phyloP scores from a whole-genome alignment of 1,140 invertebrate species.

The Xylocopa sonorina region DNA sequence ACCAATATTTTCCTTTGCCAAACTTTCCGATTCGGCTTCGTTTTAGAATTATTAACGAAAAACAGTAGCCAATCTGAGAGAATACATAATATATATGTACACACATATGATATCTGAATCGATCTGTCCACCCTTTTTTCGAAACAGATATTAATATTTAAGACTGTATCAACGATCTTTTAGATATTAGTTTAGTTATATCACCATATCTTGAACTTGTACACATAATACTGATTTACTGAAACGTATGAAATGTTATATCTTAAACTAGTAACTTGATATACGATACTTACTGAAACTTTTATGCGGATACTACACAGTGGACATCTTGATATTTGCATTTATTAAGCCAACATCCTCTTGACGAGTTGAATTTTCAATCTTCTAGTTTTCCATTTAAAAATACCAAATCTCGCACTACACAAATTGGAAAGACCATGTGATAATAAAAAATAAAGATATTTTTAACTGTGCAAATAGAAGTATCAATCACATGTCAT shows the following conservation, averaged over 20 bases:
- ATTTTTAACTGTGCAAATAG: conserved; percentile 33
- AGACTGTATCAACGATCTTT: conserved; percentile 8
- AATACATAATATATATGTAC: too few species aligned
- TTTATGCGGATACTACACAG: conserved; percentile 63
- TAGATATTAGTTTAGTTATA: conserved; percentile 34
- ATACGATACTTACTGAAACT: conserved; percentile 66
- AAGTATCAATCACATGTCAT: conserved; percentile 29
- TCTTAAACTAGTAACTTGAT: conserved; percentile 57
- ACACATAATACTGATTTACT: conserved; percentile 12
- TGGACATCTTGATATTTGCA: conserved; percentile 63
- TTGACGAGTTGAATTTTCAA: conserved; percentile 61
- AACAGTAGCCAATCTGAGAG: too few species aligned
- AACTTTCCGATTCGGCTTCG: too few species aligned
- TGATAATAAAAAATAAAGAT: conserved; percentile 59
- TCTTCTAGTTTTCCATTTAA: conserved; percentile 66
- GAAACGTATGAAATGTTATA: conserved; percentile 42
- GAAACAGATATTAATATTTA: conserved; percentile 24
- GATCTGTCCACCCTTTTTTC: conserved; percentile 13
- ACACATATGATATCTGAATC: conserved; percentile 36
- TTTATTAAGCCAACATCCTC: conserved; percentile 66
- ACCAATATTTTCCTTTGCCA: too few species aligned
- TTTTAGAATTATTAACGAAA: too few species aligned
- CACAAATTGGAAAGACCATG: conserved; percentile 67
- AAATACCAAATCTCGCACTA: conserved; percentile 68
- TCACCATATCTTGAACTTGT: conserved; percentile 9